These are phyloP conservation scores for Cydia splendana DNA, from an alignment of 1,140 invertebrate species.

Conservation along the genomic window DNA sequence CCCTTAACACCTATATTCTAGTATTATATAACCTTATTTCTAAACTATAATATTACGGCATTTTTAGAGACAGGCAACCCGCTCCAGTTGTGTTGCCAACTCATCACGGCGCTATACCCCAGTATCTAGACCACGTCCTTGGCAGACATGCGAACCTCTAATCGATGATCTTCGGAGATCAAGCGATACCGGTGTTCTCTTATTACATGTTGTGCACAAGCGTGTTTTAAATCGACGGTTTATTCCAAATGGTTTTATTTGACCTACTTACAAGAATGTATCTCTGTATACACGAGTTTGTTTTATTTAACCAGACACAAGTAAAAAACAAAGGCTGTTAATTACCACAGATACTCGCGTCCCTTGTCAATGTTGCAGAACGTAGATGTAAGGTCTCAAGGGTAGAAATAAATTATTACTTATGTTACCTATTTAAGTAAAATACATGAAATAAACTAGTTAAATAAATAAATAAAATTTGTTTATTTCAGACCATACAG, in stretches of 20 bases:
- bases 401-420: no score
- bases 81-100: slow-evolving; percentile 2
- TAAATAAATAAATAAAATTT: no score
- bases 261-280: not conserved
- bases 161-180: slow-evolving; percentile 45
- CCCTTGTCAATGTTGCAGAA: no score
- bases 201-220: slow-evolving; percentile 41
- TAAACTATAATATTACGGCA: no score
- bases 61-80: no score
- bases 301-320: not conserved
- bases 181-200: slow-evolving; percentile 42
- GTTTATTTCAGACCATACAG: no score
- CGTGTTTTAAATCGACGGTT: slow-evolving; percentile 24
- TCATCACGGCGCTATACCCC: slow-evolving; percentile 8
- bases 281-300: not conserved
- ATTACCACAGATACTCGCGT: no score
- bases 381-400: no score
- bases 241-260: not conserved
- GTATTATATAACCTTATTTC: no score
- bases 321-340: not conserved
- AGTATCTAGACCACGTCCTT: slow-evolving; percentile 35
- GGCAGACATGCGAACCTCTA: slow-evolving; percentile 49
- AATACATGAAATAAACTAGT: no score
- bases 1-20: no score
- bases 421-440: no score